Evolutionary conservation across 2,113 vertebrate species (phyloP).

Genomic region (Charina bottae): DNA sequence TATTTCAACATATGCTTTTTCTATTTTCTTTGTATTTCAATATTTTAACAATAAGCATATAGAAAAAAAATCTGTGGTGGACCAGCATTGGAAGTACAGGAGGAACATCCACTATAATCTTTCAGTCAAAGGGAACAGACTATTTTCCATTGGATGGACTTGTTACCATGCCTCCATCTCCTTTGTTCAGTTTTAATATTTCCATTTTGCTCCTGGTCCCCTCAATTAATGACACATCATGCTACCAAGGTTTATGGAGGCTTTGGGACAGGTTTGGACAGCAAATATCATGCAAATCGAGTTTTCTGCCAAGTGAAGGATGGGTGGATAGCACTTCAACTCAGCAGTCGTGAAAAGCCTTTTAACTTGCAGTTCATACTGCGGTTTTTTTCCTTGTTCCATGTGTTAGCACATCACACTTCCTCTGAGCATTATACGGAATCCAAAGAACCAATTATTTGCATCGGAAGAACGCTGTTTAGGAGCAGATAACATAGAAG

Average conservation of each 20-base stretch:
- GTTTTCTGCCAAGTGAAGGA: background rate
- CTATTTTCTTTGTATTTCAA: background rate
- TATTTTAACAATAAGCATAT: background rate
- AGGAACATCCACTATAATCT: background rate
- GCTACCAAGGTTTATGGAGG: background rate
- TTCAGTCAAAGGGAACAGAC: background rate
- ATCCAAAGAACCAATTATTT: background rate
- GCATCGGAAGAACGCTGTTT: background rate
- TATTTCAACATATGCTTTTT: background rate
- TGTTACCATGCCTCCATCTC: background rate
- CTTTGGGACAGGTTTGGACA: background rate
- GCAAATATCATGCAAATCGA: background rate
- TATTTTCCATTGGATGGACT: background rate
- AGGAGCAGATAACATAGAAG: background rate
- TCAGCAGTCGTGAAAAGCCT: background rate
- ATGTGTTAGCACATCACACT: conserved; percentile 17
- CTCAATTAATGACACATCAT: background rate
- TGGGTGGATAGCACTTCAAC: background rate
- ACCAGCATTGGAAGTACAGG: background rate
- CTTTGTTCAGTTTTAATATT: background rate
- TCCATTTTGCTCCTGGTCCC: background rate
- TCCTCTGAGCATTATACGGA: background rate
- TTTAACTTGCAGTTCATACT: background rate
- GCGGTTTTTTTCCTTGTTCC: background rate
- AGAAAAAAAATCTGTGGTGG: background rate